Conservation (phyloP, 1,140 invertebrate genomes). For the Zophobas morio region DNA sequence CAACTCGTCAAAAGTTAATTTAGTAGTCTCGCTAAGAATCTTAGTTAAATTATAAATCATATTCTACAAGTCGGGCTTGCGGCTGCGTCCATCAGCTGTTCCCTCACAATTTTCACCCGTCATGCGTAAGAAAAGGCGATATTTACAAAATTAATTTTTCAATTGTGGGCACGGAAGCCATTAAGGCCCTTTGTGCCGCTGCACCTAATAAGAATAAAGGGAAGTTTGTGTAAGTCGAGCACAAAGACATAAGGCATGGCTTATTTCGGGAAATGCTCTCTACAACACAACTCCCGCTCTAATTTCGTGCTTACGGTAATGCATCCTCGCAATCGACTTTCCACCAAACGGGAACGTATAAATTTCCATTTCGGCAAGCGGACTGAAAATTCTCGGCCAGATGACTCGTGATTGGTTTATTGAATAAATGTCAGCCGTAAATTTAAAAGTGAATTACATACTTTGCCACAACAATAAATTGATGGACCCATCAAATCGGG, state of each 20-base stretch:
- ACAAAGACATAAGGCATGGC: constrained; percentile 6
- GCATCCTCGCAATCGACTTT: no score
- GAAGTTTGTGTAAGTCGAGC: constrained; percentile 15
- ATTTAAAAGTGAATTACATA: constrained; percentile 30
- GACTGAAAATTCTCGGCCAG: background rate
- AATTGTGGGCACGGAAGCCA: constrained; percentile 7
- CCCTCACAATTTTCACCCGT: no score
- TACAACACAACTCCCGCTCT: no score
- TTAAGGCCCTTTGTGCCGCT: constrained; percentile 16
- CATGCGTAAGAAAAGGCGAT: background rate
- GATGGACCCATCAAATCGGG: constrained; percentile 12
- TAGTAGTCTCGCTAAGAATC: constrained; percentile 16
- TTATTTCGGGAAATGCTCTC: constrained; percentile 6
- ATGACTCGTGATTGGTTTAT: constrained; percentile 40
- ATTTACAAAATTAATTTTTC: constrained; percentile 31
- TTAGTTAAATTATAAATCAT: constrained; percentile 6
- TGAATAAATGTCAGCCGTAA: constrained; percentile 42
- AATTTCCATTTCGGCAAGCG: background rate
- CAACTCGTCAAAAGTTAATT: constrained; percentile 30
- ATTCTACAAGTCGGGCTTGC: background rate
- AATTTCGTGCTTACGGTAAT: no score
- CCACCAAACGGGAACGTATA: no score
- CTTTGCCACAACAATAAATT: constrained; percentile 34
- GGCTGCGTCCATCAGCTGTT: no score
- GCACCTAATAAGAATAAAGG: constrained; percentile 32